Percentiles rank a stretch among this genome's conserved stretches.
Evolutionary conservation across 2,888 invertebrate genomes (phyloP).

Genomic region (Ophonus ardosiacus): DNA sequence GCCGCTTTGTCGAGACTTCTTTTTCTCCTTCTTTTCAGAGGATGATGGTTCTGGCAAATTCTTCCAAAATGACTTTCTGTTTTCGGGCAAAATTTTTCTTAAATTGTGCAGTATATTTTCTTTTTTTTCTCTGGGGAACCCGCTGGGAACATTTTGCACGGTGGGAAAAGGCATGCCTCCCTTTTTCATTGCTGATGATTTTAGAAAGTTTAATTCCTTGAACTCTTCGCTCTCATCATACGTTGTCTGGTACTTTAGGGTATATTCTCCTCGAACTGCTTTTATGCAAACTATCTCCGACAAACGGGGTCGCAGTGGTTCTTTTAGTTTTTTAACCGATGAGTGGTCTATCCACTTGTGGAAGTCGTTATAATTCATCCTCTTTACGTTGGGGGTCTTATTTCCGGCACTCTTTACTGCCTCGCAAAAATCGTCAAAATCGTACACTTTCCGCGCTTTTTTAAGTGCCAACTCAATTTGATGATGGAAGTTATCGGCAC

Average conservation of each 20-base stretch:
- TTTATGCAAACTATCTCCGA: conserved; percentile 36
- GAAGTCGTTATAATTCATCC: not conserved
- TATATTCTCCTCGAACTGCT: conserved; percentile 9
- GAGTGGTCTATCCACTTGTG: conserved; percentile 23
- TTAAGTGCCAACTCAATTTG: no score
- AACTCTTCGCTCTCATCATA: not conserved
- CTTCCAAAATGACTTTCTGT: conserved; percentile 24
- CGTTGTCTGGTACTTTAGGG: conserved; percentile 8
- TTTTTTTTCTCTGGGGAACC: conserved; percentile 9
- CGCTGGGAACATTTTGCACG: not conserved
- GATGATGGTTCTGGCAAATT: not conserved
- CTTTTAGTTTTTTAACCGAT: conserved; percentile 16
- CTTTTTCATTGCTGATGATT: conserved; percentile 30
- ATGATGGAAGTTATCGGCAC: no score
- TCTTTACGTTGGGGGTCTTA: no score
- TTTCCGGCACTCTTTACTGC: no score
- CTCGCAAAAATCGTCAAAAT: no score
- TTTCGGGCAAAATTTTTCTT: conserved; percentile 18
- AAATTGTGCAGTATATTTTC: conserved; percentile 21
- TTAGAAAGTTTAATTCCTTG: conserved; percentile 16
- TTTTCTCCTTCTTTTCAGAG: no score
- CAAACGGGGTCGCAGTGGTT: not conserved
- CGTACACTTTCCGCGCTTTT: no score
- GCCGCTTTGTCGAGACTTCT: no score
- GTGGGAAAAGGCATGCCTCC: conserved; percentile 29